These are phyloP conservation scores for Neogobius melanostomus DNA, from an alignment of 2,113 vertebrate species.

Conservation along the genomic window DNA sequence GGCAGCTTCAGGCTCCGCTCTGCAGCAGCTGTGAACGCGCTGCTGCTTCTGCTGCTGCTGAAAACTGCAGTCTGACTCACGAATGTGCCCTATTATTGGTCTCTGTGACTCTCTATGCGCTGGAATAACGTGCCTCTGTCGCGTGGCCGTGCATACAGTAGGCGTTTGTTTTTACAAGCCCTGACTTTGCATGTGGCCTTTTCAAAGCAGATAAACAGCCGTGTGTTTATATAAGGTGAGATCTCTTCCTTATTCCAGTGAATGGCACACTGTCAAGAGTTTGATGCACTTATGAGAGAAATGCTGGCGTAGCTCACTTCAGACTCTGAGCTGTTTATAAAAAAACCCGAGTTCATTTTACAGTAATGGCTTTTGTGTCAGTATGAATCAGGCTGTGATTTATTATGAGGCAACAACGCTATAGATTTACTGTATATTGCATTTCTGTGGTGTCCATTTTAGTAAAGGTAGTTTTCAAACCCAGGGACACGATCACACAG, in stretches of 20 bases:
- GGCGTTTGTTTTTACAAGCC: not conserved
- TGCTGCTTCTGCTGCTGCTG: slow-evolving; percentile 2
- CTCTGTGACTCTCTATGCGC: slow-evolving; percentile 11
- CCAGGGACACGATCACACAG: too few species aligned
- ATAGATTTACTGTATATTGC: not conserved
- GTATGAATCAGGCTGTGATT: slow-evolving; percentile 1
- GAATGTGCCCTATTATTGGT: slow-evolving; percentile 35
- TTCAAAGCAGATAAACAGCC: not conserved
- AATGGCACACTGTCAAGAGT: not conserved
- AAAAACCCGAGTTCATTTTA: slow-evolving; percentile 1
- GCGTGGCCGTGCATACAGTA: not conserved
- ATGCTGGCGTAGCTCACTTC: slow-evolving; percentile 2
- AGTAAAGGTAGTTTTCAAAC: too few species aligned
- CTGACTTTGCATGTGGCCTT: not conserved
- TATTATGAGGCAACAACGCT: not conserved
- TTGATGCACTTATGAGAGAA: not conserved
- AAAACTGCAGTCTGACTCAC: slow-evolving; percentile 21
- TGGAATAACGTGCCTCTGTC: slow-evolving; percentile 3
- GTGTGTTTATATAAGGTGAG: not conserved
- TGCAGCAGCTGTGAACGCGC: slow-evolving; percentile 45
- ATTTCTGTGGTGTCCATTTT: not conserved
- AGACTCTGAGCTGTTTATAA: slow-evolving; percentile 22
- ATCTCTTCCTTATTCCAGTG: not conserved
- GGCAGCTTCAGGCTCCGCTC: slow-evolving; percentile 35
- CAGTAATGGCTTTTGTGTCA: slow-evolving; percentile 9